Base-by-base conservation (phyloP, 2,888 invertebrate species). In the Drosophila quinaria region DNA sequence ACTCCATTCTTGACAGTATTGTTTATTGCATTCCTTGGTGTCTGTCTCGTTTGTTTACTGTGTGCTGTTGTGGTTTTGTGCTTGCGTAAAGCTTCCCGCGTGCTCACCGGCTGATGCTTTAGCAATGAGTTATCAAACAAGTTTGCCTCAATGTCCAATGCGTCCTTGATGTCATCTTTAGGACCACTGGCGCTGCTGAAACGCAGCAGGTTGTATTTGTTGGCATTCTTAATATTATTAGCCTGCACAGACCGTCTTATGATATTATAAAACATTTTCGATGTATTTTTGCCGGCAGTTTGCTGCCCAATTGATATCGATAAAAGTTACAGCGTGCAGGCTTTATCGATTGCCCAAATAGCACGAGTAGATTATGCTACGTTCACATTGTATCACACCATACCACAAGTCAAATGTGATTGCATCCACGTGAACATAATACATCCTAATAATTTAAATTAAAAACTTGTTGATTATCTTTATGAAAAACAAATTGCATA, bases 51-150 rank as follows among this genome's bases (percentile, higher is more conserved):
- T 51, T 63, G 33, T 59, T 67, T 69, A 54, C 33, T 58, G 5
- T 17, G 46, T 10, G 39, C 19, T 35, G 15, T 42, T 15, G 22
- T n/a, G n/a, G n/a, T n/a, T 35, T 56, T 74, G 33, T 69, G 70
- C 68, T 87, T 79, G 72, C 77, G 79, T 70, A 90, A 78, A 70
- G 69, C 47, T 33, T 83, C 78, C 58, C 75, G 62, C 62, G 80
- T 82, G 72, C 56, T 80, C 13, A 80, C 72, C 6, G 91, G 90
- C 41, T 86, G 67, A 65, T 87, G 82, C 15, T 74, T 75, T 17
- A 84, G 51, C 10, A 74, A 66, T 2, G 90, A 90, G 66, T 91
- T 90, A 3, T 86, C 90, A 63, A 92, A 92, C 0, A 92, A 79
- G 60, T 70, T 90, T 2, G 89, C 75, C 56, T 87, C 91, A 39